phyloP scores from a whole-genome alignment of 2,797 vertebrate genomes.

The Ctenopoma multispine region DNA sequence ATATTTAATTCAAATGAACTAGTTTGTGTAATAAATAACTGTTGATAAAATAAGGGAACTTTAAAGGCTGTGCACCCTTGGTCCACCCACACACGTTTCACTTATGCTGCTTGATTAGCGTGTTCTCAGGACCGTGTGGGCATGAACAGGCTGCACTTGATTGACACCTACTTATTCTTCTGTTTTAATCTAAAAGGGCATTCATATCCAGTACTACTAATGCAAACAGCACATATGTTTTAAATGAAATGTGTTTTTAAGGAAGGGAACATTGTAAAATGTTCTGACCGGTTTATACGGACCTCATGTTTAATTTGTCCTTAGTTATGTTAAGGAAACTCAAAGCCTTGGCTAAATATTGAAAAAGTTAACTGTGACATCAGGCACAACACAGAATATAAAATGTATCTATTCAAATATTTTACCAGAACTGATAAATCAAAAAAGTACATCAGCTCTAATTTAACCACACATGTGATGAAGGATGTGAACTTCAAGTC shows the following conservation, averaged over 20 bases:
- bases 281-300: neutral
- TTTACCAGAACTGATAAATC: neutral
- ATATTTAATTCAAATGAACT: constrained; percentile 10
- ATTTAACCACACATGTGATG: neutral
- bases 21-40: constrained; percentile 3
- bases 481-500: neutral
- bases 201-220: neutral
- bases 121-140: neutral
- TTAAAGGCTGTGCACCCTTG: neutral
- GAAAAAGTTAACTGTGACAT: neutral
- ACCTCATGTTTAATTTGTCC: neutral
- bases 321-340: neutral
- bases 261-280: neutral
- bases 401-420: neutral
- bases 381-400: neutral
- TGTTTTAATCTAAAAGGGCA: neutral
- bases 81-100: constrained; percentile 2
- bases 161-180: neutral
- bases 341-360: constrained; percentile 5
- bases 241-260: neutral
- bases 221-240: constrained; percentile 1
- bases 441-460: neutral
- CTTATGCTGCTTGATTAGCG: neutral
- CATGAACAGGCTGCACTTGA: neutral
- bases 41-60: neutral